Evolutionary conservation across 1,140 invertebrate species (phyloP), one percentile per base, ranked within the genome.

Genomic region (Sitobion miscanthi): DNA sequence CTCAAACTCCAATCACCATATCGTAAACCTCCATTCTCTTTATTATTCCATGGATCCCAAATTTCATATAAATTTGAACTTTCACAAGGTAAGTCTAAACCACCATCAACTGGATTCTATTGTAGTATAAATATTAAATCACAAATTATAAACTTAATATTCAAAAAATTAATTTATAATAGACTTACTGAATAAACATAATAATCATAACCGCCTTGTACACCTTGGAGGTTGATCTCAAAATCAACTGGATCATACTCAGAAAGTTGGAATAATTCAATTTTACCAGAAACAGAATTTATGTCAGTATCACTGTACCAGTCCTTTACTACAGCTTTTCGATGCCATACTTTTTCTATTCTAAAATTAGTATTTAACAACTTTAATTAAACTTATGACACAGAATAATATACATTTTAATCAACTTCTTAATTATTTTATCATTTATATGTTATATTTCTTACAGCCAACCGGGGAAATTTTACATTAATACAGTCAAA

Each of bases 21-120:
- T 45, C 91, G 91, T 86, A 93, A 57, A 52, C 23, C 35, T 54
- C n/a, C 49, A 45, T 35, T 54, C 0, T 52, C 25, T 93, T 86
- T 93, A 88, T 45, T 86, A 52, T 94, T 88, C 89, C 94, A 96
- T 1, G 98, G 98, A 95, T 99, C 98, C 96, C 97, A 99, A 82
- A 97, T 96, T 21, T 96, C 97, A 94, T 98, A 97, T 0, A 99
- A 95, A 0, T 97, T 96, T 5, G 97, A 97, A 57, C 95, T 96
- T 94, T 98, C 97, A 95, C 99, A 99, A 0, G 98, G 97, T 95
- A 99, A 99, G 94, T 98, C 97, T 94, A 98, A 95, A 94, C 97
- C 97, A 93, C 96, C 96, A 94, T 97, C 97, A 1, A 98, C 97
- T 1, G 98, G 97, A 3, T 97, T 96, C 97, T 98, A 94, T 25